Evolutionary conservation across 2,797 vertebrate genomes (phyloP).

Genomic region (Galagoides demidoff): DNA sequence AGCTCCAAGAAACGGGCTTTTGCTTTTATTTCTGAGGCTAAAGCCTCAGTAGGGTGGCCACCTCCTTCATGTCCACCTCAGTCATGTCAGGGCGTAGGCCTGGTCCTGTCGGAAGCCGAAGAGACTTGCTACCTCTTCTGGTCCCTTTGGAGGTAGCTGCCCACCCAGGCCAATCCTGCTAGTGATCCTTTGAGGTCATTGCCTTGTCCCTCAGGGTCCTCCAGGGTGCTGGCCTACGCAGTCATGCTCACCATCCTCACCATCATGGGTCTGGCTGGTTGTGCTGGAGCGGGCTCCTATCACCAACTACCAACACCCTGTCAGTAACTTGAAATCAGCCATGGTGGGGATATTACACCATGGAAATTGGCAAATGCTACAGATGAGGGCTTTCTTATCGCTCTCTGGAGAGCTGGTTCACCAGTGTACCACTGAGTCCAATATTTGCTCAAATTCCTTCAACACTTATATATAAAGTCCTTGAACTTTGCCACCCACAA

Average conservation of each 20-base stretch:
- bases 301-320: neutral
- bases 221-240: rapidly evolving
- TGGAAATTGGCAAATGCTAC: neutral
- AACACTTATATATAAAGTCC: neutral
- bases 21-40: neutral
- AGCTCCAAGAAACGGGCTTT: neutral
- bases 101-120: neutral
- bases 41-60: neutral
- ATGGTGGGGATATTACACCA: neutral
- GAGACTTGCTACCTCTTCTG: neutral
- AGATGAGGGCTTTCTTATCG: neutral
- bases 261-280: neutral
- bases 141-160: neutral
- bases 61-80: neutral
- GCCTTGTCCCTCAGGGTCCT: neutral
- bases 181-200: neutral
- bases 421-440: neutral
- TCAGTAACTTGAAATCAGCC: neutral
- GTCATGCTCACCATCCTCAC: neutral
- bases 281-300: neutral
- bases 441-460: too few relatives aligned
- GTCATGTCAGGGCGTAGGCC: neutral
- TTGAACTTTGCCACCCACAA: neutral
- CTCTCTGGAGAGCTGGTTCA: neutral
- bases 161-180: neutral